Evolutionary conservation across 2,797 vertebrate genomes (phyloP).

Genomic region (Myotis daubentonii): DNA sequence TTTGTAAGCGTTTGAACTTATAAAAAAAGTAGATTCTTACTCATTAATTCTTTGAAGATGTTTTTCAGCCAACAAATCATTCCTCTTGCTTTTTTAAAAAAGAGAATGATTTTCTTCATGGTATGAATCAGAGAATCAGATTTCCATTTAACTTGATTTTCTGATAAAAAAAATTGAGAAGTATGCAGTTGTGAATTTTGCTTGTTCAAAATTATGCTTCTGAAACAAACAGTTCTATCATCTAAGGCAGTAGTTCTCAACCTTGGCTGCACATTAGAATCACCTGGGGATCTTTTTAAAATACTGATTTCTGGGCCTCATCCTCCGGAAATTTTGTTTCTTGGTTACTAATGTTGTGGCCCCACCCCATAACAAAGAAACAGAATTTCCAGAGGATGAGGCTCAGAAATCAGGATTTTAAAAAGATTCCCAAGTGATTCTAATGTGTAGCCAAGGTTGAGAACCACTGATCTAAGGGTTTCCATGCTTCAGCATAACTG

Average conservation of each 20-base stretch:
- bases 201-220: neutral
- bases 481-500: neutral
- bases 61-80: conserved; percentile 22
- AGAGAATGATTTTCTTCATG: neutral
- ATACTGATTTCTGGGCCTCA: no score
- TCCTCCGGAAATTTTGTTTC: no score
- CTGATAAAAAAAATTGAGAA: neutral
- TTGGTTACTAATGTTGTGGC: no score
- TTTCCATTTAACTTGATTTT: conserved; percentile 49
- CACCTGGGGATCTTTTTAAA: no score
- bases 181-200: conserved; percentile 26
- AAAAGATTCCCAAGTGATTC: no score
- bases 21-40: conserved; percentile 1
- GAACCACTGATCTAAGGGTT: neutral
- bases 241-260: neutral
- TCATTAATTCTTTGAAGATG: neutral
- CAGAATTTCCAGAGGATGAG: no score
- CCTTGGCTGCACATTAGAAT: no score
- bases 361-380: no score
- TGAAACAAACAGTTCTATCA: neutral
- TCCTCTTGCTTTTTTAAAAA: neutral
- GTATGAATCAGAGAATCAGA: neutral
- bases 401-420: no score
- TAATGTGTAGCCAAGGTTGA: no score
- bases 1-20: conserved; percentile 19